Percentiles rank a stretch among this genome's conserved stretches.
Evolutionary conservation across 2,113 vertebrate species (phyloP).

Genomic region (Oplegnathus fasciatus): DNA sequence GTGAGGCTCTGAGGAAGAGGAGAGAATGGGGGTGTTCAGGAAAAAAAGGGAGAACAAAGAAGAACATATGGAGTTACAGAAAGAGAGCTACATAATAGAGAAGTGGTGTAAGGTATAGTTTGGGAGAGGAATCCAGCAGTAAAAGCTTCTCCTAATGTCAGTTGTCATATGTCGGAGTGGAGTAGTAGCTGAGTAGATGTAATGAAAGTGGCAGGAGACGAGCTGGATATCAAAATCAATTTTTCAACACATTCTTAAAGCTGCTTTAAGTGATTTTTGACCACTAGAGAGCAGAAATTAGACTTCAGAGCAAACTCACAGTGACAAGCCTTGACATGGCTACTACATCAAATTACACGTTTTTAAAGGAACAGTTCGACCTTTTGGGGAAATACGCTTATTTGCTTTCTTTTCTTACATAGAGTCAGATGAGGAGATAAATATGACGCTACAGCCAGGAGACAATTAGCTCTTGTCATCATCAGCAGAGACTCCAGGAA

Average conservation of each 20-base stretch:
- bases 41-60: not conserved
- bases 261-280: not conserved
- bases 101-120: not conserved
- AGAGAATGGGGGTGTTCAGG: not conserved
- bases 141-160: conserved; percentile 24
- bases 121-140: not conserved
- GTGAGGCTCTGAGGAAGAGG: conserved; percentile 11
- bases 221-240: conserved; percentile 10
- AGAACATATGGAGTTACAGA: not conserved
- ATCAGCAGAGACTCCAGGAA: not conserved
- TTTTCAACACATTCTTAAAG: conserved; percentile 14
- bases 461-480: not conserved
- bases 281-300: not conserved
- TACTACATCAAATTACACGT: not conserved
- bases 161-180: not conserved
- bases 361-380: not conserved
- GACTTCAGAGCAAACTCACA: not conserved
- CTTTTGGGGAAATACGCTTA: not conserved
- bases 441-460: not conserved
- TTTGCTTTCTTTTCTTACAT: not conserved
- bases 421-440: not conserved
- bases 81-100: not conserved
- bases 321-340: not conserved
- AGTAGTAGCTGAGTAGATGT: not conserved
- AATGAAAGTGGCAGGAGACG: conserved; percentile 19